Evolutionary conservation across 2,797 vertebrate genomes (phyloP).

Genomic region (Tolypeutes matacus): DNA sequence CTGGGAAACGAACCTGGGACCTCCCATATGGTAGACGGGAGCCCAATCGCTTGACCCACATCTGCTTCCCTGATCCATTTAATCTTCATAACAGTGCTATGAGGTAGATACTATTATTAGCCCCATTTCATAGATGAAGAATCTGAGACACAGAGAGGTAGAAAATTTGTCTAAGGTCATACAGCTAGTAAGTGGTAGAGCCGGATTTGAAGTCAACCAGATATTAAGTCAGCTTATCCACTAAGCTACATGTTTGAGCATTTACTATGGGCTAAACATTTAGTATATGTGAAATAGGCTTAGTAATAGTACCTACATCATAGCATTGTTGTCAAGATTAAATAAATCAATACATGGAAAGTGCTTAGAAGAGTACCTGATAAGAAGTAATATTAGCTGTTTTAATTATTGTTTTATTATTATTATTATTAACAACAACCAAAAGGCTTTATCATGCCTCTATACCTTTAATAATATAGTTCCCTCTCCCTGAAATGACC

Average conservation of each 20-base stretch:
- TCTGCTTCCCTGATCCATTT: background rate
- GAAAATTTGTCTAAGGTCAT: too few species aligned
- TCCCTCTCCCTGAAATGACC: background rate
- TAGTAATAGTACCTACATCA: background rate
- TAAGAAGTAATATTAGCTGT: background rate
- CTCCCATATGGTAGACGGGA: too few species aligned
- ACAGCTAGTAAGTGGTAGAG: background rate
- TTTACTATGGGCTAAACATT: background rate
- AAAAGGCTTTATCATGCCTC: background rate
- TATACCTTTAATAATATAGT: background rate
- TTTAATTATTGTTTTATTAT: slow-evolving; percentile 29
- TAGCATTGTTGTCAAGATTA: background rate
- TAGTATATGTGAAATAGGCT: background rate
- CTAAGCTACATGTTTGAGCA: background rate
- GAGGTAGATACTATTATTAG: background rate
- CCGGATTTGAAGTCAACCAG: background rate
- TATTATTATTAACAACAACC: slow-evolving; percentile 49
- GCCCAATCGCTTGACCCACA: too few species aligned
- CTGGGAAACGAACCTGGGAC: too few species aligned
- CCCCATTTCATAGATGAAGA: background rate
- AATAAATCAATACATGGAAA: background rate
- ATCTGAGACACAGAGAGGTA: too few species aligned
- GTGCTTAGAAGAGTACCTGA: background rate
- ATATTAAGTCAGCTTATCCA: background rate
- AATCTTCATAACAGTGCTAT: background rate